Percentiles rank a stretch among this genome's conserved stretches.
Conservation (phyloP, 2,113 vertebrate genomes). For the Echinops telfairi region DNA sequence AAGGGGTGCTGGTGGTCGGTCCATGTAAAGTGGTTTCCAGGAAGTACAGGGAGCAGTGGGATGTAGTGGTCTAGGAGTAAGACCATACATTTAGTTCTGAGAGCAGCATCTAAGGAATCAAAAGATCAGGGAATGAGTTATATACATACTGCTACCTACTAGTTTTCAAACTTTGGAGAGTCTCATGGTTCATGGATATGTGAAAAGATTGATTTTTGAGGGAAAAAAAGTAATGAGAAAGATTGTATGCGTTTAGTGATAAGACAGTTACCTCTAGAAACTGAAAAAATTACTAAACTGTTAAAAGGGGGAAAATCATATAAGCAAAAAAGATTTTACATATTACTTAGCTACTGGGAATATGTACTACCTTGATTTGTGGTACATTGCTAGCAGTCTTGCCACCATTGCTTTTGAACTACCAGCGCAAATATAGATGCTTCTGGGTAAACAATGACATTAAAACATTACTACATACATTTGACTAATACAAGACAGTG, state of each 20-base stretch:
- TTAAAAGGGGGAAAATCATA: neutral
- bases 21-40: neutral
- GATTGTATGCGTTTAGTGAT: constrained; percentile 10
- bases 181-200: neutral
- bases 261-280: neutral
- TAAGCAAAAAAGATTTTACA: neutral
- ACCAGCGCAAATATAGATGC: neutral
- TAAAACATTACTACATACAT: constrained; percentile 18
- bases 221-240: neutral
- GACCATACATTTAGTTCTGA: neutral
- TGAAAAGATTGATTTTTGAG: neutral
- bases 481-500: neutral
- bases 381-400: neutral
- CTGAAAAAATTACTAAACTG: neutral
- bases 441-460: neutral
- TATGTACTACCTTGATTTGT: neutral
- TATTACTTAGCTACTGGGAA: neutral
- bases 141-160: neutral
- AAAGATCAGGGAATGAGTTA: neutral
- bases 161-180: neutral
- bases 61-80: neutral
- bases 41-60: neutral
- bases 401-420: neutral
- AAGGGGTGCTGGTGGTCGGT: neutral
- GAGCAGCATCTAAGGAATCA: neutral